A percentile compares a stretch with the other conserved stretches of the same genome.
Evolutionary conservation across 2,888 invertebrate genomes (phyloP).

Genomic region (Agrotis ipsilon): DNA sequence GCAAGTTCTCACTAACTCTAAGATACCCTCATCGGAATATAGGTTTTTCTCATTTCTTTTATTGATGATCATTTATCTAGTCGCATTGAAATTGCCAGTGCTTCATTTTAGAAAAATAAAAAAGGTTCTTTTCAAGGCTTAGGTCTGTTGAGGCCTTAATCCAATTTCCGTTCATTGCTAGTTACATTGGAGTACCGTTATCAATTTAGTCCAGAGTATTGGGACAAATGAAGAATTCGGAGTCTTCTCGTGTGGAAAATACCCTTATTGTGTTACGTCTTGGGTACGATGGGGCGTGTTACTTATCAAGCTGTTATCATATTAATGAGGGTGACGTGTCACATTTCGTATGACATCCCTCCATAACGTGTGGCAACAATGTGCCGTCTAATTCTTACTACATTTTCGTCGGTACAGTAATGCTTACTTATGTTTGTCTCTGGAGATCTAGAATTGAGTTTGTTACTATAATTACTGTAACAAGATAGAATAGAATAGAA

Average conservation of each 20-base stretch:
- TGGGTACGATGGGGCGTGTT: conserved; percentile 49
- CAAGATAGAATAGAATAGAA: too few relatives aligned
- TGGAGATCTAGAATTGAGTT: background rate
- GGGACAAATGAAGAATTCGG: conserved; percentile 54
- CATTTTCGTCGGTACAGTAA: conserved; percentile 24
- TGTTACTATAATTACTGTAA: background rate
- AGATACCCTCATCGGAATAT: conserved; percentile 29
- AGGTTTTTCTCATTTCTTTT: conserved; percentile 54
- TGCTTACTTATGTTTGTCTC: conserved; percentile 21
- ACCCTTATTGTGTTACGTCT: conserved; percentile 57
- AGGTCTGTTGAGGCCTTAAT: conserved; percentile 56
- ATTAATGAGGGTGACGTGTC: conserved; percentile 67
- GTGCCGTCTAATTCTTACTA: conserved; percentile 54
- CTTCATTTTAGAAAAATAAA: conserved; percentile 52
- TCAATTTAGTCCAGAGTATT: conserved; percentile 60
- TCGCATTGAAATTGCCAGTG: conserved; percentile 39
- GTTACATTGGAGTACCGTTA: conserved; percentile 52
- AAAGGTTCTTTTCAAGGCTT: conserved; percentile 38
- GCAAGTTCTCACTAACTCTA: conserved; percentile 28
- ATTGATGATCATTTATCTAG: conserved; percentile 47
- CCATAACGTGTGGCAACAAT: conserved; percentile 49
- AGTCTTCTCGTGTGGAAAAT: conserved; percentile 50
- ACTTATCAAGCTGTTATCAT: conserved; percentile 64
- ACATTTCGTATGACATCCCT: conserved; percentile 57
- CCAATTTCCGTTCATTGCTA: conserved; percentile 60